Percentiles rank a stretch among this genome's conserved stretches.
Evolutionary conservation across 2,888 invertebrate genomes (phyloP).

Genomic region (Dermolepida albohirtum): DNA sequence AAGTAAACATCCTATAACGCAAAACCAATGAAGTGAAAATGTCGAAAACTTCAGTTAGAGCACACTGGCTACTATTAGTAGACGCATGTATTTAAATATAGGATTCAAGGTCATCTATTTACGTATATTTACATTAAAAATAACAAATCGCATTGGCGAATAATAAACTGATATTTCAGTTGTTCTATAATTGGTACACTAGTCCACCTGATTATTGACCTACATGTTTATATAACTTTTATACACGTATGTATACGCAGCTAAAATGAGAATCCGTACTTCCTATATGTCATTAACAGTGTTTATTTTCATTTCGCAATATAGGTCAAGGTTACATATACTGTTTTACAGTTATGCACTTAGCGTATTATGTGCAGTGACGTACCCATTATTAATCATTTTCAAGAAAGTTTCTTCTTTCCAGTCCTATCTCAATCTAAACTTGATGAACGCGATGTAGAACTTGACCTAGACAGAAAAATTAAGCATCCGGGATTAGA

Average conservation of each 20-base stretch:
- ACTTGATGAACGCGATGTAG: no score
- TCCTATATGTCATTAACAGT: neutral
- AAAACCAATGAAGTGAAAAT: slow-evolving; percentile 21
- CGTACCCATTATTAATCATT: no score
- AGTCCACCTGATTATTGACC: neutral
- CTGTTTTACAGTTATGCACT: neutral
- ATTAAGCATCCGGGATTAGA: no score
- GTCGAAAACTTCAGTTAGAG: slow-evolving; percentile 31
- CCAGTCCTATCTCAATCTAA: no score
- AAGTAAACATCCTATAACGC: slow-evolving; percentile 31
- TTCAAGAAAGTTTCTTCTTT: no score
- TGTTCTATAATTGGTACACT: neutral
- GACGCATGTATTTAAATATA: slow-evolving; percentile 29
- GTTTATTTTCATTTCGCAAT: slow-evolving; percentile 8
- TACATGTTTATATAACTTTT: no score
- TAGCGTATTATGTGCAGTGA: neutral
- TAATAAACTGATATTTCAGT: slow-evolving; percentile 1
- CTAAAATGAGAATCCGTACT: no score
- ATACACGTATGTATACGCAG: no score
- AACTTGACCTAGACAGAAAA: no score
- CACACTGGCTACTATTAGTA: slow-evolving; percentile 22
- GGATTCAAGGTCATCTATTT: slow-evolving; percentile 28
- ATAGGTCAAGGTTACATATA: slow-evolving; percentile 10
- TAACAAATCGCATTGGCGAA: slow-evolving; percentile 20
- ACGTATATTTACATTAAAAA: slow-evolving; percentile 32